These are phyloP conservation scores for Ciconia boyciana DNA, from an alignment of 2,113 vertebrate genomes.

Conservation along the genomic window DNA sequence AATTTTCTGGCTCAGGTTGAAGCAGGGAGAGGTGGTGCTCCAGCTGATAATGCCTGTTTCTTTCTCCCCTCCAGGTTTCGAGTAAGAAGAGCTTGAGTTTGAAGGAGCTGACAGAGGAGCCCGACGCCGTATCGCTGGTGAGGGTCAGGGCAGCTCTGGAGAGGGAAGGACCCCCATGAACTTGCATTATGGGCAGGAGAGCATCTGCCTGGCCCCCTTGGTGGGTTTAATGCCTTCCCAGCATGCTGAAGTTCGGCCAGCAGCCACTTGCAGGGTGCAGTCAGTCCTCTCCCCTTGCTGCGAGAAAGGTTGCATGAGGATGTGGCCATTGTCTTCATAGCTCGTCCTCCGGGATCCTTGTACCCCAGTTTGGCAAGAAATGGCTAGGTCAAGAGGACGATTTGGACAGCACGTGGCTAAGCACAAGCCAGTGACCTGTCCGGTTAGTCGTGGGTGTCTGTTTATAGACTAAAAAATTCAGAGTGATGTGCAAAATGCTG, in stretches of 20 bases:
- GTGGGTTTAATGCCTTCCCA: background rate
- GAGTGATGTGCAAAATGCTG: fast-evolving
- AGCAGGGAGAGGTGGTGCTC: background rate
- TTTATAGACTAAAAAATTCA: background rate
- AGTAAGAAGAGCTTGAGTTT: constrained; percentile 92
- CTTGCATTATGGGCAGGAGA: background rate
- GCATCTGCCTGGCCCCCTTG: fast-evolving
- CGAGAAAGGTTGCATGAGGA: fast-evolving
- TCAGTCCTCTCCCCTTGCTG: fast-evolving
- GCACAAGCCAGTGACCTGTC: background rate
- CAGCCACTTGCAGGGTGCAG: background rate
- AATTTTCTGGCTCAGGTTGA: background rate
- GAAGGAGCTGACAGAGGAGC: constrained; percentile 86
- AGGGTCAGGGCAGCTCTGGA: constrained; percentile 49
- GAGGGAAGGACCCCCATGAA: background rate
- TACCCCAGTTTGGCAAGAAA: background rate
- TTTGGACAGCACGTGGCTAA: background rate
- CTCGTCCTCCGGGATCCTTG: background rate
- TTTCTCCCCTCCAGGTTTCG: constrained; percentile 64
- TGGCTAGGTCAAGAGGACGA: background rate
- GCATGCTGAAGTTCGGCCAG: fast-evolving
- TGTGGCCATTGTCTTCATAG: fast-evolving
- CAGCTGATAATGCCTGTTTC: fast-evolving
- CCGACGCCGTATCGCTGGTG: constrained; percentile 81
- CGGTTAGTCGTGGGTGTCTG: background rate